phyloP scores from a whole-genome alignment of 1,140 invertebrate genomes.

The Brachionus angularis region DNA sequence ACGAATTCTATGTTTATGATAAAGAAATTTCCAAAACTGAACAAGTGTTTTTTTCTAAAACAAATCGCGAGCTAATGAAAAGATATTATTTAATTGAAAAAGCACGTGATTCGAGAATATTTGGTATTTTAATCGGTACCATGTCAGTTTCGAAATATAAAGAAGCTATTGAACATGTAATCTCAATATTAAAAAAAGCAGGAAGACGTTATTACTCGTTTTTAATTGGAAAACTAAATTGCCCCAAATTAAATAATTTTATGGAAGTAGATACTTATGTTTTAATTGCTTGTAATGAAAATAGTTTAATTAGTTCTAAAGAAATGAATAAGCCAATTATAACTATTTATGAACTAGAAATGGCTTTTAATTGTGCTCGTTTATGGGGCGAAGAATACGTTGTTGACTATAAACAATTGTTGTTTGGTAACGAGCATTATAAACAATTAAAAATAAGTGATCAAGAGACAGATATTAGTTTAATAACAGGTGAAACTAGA shows the following conservation, averaged over 20 bases:
- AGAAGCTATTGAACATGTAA: constrained; percentile 70
- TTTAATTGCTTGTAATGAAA: constrained; percentile 81
- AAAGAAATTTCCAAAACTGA: not conserved
- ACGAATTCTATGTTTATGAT: constrained; percentile 45
- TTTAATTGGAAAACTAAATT: constrained; percentile 83
- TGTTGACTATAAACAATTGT: constrained; percentile 71
- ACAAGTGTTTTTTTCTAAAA: not conserved
- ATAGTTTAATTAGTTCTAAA: constrained; percentile 70
- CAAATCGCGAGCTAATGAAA: constrained; percentile 64
- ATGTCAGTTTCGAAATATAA: constrained; percentile 75
- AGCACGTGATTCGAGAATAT: constrained; percentile 75
- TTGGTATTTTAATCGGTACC: constrained; percentile 83
- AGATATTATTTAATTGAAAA: constrained; percentile 78
- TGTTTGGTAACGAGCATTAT: constrained; percentile 62
- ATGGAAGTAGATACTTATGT: constrained; percentile 85
- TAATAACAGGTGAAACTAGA: constrained; percentile 50
- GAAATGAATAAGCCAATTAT: constrained; percentile 84
- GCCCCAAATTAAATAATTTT: constrained; percentile 86
- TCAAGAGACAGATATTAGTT: constrained; percentile 51
- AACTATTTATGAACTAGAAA: constrained; percentile 84
- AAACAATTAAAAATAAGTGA: constrained; percentile 38
- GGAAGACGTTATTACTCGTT: constrained; percentile 84
- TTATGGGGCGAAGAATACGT: constrained; percentile 65
- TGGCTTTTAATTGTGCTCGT: constrained; percentile 69
- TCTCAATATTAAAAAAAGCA: constrained; percentile 67